phyloP scores from a whole-genome alignment of 2,888 invertebrate genomes.

The Eristalis intricaria region DNA sequence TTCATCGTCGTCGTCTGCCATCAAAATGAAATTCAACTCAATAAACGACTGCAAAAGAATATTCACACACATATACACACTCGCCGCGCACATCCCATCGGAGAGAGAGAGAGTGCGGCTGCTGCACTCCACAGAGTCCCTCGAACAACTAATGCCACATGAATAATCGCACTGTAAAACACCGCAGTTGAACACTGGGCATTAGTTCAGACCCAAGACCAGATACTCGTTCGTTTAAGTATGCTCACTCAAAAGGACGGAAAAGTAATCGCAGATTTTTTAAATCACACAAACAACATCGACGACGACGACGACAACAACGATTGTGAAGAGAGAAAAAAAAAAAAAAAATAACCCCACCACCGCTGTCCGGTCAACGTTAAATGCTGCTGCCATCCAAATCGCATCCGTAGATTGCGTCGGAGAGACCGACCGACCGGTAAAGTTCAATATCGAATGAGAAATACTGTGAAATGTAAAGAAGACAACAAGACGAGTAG shows the following conservation, averaged over 20 bases:
- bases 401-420: slow-evolving; percentile 49
- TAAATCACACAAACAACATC: slow-evolving; percentile 32
- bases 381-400: slow-evolving; percentile 11
- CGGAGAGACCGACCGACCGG: slow-evolving; percentile 49
- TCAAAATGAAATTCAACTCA: slow-evolving; percentile 17
- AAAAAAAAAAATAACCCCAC: not conserved
- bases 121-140: slow-evolving; percentile 23
- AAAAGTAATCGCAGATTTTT: slow-evolving; percentile 53
- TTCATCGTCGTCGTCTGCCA: not conserved
- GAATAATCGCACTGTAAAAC: slow-evolving; percentile 57
- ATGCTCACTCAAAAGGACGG: slow-evolving; percentile 13
- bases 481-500: not conserved
- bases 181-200: slow-evolving; percentile 31
- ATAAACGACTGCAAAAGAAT: not conserved
- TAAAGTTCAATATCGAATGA: slow-evolving; percentile 68
- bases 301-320: slow-evolving; percentile 9
- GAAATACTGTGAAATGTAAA: slow-evolving; percentile 23
- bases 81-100: not conserved
- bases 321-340: slow-evolving; percentile 11
- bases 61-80: not conserved
- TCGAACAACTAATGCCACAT: slow-evolving; percentile 41
- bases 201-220: not conserved
- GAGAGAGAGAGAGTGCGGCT: slow-evolving; percentile 3
- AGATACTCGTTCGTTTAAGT: not conserved
- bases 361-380: not conserved